Percentiles rank a stretch among this genome's conserved stretches.
These are phyloP conservation scores for Cheilinus undulatus DNA, from an alignment of 2,113 vertebrate genomes.

Conservation along the genomic window DNA sequence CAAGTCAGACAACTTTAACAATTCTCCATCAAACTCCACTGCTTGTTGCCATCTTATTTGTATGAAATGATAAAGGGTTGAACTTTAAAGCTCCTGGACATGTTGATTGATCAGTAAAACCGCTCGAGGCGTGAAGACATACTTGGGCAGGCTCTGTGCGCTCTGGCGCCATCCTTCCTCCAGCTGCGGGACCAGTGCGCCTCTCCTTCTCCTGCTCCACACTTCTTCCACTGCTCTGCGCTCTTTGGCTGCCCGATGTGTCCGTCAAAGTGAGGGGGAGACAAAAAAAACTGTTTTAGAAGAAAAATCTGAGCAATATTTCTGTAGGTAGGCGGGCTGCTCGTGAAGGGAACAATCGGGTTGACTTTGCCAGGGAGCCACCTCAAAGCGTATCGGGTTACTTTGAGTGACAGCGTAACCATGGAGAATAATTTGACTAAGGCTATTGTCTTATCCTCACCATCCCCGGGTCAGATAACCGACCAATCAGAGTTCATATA, in stretches of 20 bases:
- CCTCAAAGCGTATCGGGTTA: slow-evolving; percentile 95
- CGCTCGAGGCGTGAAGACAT: slow-evolving; percentile 33
- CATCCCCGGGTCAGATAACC: slow-evolving; percentile 98
- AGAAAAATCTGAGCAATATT: slow-evolving; percentile 85
- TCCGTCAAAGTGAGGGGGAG: slow-evolving; percentile 85
- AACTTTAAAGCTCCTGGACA: slow-evolving; percentile 37
- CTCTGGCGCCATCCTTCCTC: slow-evolving; percentile 79
- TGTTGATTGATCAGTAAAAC: slow-evolving; percentile 38
- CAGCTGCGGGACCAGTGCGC: slow-evolving; percentile 53
- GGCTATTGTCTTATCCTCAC: slow-evolving; percentile 99
- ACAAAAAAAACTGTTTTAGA: slow-evolving; percentile 68
- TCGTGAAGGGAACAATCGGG: slow-evolving; percentile 89
- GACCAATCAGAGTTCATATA: slow-evolving; percentile 98
- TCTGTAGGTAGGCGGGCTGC: slow-evolving; percentile 85
- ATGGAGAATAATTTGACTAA: slow-evolving; percentile 99
- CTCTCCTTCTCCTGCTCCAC: slow-evolving; percentile 14
- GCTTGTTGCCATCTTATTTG: background rate
- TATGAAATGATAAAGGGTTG: slow-evolving; percentile 4
- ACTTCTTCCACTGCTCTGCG: slow-evolving; percentile 33
- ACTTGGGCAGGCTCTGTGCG: slow-evolving; percentile 50
- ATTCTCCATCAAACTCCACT: background rate
- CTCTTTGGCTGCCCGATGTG: slow-evolving; percentile 86
- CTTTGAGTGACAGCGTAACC: slow-evolving; percentile 99
- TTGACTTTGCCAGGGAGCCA: slow-evolving; percentile 90
- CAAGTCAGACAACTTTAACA: background rate